Conservation (phyloP, 2,797 vertebrate genomes). For the Cetoscarus ocellatus region DNA sequence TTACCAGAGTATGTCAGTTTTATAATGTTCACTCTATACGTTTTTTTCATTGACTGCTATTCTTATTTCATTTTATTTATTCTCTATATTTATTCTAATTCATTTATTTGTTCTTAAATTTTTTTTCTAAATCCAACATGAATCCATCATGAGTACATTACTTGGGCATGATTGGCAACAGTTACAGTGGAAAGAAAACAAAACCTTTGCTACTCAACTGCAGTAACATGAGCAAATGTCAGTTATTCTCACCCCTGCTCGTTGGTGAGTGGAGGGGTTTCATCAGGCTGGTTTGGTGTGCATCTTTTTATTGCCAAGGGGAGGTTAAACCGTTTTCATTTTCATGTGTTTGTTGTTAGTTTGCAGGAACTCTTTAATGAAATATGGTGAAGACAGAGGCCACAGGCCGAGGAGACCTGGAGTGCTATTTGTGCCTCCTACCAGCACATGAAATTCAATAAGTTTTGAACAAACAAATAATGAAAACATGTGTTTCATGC, state of each 20-base stretch:
- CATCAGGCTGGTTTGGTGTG: conserved; percentile 6
- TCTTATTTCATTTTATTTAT: no score
- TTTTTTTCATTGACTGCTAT: no score
- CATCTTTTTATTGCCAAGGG: conserved; percentile 7
- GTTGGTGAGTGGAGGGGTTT: not conserved
- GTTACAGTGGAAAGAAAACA: no score
- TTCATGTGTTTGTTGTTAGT: conserved; percentile 13
- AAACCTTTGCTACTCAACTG: no score
- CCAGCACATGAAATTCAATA: not conserved
- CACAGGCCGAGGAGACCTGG: not conserved
- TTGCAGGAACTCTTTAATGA: conserved; percentile 1
- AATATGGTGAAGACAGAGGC: not conserved
- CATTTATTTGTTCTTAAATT: no score
- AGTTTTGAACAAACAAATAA: not conserved
- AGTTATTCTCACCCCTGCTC: not conserved
- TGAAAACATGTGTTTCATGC: not conserved
- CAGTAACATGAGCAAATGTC: no score
- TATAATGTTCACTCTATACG: no score
- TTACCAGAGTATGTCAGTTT: no score
- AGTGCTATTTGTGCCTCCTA: not conserved
- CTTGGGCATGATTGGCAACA: no score
- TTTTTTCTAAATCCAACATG: no score
- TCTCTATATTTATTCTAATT: no score
- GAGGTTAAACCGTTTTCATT: conserved; percentile 3
- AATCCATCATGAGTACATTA: no score